Conservation (phyloP, 2,113 vertebrate species). For the Reinhardtius hippoglossoides region DNA sequence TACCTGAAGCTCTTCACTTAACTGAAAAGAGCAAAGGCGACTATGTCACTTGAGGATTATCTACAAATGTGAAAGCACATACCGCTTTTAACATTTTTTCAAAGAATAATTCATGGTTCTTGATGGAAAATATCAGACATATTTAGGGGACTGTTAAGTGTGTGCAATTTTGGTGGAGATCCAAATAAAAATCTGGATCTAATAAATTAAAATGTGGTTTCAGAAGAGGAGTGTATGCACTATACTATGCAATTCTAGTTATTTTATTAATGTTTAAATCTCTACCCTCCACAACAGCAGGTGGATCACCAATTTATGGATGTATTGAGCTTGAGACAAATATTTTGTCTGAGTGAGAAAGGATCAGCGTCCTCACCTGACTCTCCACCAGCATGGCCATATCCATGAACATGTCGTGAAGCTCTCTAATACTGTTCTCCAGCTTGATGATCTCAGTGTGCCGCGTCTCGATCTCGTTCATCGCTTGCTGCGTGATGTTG, state of each 20-base stretch:
- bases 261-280: too few species aligned
- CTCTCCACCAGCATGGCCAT: conserved; percentile 99
- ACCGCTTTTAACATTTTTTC: not conserved
- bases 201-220: too few species aligned
- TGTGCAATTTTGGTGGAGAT: too few species aligned
- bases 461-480: conserved; percentile 95
- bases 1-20: not conserved
- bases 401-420: conserved; percentile 99
- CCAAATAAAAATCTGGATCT: too few species aligned
- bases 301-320: conserved; percentile 8
- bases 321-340: not conserved
- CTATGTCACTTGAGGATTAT: too few species aligned
- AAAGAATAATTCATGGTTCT: not conserved
- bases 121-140: not conserved
- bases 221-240: too few species aligned
- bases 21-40: too few species aligned
- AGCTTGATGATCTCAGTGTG: conserved; percentile 97
- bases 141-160: too few species aligned
- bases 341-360: not conserved
- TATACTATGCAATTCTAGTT: too few species aligned
- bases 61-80: too few species aligned
- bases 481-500: conserved; percentile 95
- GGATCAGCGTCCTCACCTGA: conserved; percentile 85
- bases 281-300: not conserved
- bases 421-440: conserved; percentile 97